Percentiles rank a stretch among this genome's conserved stretches.
Evolutionary conservation across 2,797 vertebrate species (phyloP).

Genomic region (Emys orbicularis): DNA sequence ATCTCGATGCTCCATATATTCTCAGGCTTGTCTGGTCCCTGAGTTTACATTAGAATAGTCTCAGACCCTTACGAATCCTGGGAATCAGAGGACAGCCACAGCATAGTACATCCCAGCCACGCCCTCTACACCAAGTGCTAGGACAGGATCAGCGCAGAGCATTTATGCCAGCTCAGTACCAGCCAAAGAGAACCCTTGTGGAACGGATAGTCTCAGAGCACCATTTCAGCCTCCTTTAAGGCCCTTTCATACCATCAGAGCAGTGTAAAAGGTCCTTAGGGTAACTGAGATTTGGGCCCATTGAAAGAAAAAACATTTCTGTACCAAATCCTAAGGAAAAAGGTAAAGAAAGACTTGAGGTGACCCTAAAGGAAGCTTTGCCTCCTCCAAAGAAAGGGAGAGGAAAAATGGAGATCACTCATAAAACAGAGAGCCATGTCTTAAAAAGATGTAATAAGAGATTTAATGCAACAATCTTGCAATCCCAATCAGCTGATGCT

Average conservation of each 20-base stretch:
- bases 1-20: neutral
- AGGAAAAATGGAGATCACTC: neutral
- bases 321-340: neutral
- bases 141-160: neutral
- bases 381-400: neutral
- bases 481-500: conserved; percentile 62
- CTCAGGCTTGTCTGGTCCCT: neutral
- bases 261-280: neutral
- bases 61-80: neutral
- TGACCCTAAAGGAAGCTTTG: neutral
- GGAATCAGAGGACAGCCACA: neutral
- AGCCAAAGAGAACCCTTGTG: neutral
- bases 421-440: neutral
- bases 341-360: neutral
- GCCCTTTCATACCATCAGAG: neutral
- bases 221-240: neutral
- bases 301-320: neutral
- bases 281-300: neutral
- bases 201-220: neutral
- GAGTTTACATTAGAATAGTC: neutral
- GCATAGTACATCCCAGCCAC: neutral
- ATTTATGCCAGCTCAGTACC: neutral
- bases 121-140: neutral
- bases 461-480: neutral
- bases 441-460: neutral